phyloP scores from a whole-genome alignment of 2,113 vertebrate genomes.

The Gymnocephalus cernua region DNA sequence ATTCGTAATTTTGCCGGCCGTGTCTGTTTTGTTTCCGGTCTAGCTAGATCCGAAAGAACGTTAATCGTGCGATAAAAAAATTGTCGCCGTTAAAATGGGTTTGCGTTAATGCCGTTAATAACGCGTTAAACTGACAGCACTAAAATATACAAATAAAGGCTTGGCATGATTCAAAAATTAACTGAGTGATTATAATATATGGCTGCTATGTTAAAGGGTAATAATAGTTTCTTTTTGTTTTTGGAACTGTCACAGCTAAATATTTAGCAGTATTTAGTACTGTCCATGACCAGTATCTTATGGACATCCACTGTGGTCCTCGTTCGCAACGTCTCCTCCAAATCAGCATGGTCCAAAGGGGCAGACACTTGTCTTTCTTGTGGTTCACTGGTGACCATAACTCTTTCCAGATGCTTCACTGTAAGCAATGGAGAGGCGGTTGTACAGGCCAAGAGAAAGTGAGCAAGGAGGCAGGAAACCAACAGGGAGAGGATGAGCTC shows the following conservation, averaged over 20 bases:
- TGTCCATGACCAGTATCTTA: constrained; percentile 14
- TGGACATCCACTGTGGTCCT: constrained; percentile 59
- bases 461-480: constrained; percentile 59
- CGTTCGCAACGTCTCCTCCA: constrained; percentile 40
- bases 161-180: not conserved
- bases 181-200: not conserved
- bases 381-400: constrained; percentile 72
- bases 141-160: not conserved
- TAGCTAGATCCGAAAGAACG: too few species aligned
- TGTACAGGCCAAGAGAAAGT: constrained; percentile 57
- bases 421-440: constrained; percentile 49
- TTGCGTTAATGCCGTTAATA: too few species aligned
- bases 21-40: too few species aligned
- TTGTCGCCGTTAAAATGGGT: too few species aligned
- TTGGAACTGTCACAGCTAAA: constrained; percentile 1
- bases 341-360: constrained; percentile 32
- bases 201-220: not conserved
- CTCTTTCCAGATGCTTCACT: constrained; percentile 77
- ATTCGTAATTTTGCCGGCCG: too few species aligned
- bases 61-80: too few species aligned
- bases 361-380: constrained; percentile 64
- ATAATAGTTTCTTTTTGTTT: not conserved
- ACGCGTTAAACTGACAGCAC: too few species aligned
- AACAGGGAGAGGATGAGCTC: constrained; percentile 80
- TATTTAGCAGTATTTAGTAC: constrained; percentile 24